Evolutionary conservation across 2,113 vertebrate genomes (phyloP).

Genomic region (Condylura cristata): DNA sequence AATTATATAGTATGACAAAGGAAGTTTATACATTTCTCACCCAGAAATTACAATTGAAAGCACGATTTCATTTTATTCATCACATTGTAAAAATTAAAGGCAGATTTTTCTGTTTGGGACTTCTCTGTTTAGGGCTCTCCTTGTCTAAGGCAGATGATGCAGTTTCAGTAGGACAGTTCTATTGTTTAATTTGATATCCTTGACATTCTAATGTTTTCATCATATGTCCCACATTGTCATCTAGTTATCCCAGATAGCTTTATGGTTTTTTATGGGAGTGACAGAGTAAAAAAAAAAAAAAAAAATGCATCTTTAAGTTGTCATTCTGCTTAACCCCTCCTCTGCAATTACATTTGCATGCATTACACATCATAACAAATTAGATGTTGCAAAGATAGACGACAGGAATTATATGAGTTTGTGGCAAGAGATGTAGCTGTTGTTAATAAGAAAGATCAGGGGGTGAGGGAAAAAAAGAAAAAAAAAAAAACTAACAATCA

Average conservation of each 20-base stretch:
- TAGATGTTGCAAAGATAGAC: conserved; percentile 77
- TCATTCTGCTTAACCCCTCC: conserved; percentile 81
- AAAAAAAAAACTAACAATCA: conserved; percentile 65
- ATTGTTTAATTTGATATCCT: conserved; percentile 77
- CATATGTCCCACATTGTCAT: conserved; percentile 39
- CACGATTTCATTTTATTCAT: conserved; percentile 76
- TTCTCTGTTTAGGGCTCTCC: conserved; percentile 59
- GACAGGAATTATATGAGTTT: conserved; percentile 79
- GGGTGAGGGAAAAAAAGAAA: neutral
- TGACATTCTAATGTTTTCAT: conserved; percentile 80
- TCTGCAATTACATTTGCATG: conserved; percentile 83
- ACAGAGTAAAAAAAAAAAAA: conserved; percentile 75
- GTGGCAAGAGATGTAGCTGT: conserved; percentile 72
- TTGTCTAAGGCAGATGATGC: conserved; percentile 45
- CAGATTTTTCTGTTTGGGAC: conserved; percentile 18
- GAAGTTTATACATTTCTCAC: conserved; percentile 64
- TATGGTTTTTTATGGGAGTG: conserved; percentile 74
- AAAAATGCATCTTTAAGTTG: conserved; percentile 79
- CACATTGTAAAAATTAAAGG: conserved; percentile 53
- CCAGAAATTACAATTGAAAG: conserved; percentile 70
- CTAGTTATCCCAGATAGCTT: conserved; percentile 77
- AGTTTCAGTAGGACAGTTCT: conserved; percentile 65
- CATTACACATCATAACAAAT: conserved; percentile 86
- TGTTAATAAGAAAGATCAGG: conserved; percentile 35
- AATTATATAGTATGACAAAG: conserved; percentile 72